Conservation (phyloP, 2,797 vertebrate genomes). For the Syngnathus acus region DNA sequence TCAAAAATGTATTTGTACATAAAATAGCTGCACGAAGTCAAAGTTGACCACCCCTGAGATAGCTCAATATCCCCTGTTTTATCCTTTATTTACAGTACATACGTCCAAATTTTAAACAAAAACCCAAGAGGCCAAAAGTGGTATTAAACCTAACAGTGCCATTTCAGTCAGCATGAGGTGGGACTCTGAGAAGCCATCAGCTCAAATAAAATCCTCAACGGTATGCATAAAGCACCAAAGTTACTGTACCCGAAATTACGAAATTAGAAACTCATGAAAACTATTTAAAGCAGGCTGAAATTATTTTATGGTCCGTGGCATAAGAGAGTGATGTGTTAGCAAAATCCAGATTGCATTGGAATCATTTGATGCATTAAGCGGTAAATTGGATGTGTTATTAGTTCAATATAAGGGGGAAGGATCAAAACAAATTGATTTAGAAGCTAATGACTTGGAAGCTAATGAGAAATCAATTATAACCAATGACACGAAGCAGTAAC, state of each 20-base stretch:
- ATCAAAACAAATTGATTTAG: constrained; percentile 24
- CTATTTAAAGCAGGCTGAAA: constrained; percentile 10
- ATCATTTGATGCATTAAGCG: constrained; percentile 34
- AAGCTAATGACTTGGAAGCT: constrained; percentile 40
- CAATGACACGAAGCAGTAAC: constrained; percentile 20
- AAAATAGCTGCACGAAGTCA: not conserved
- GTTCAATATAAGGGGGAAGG: constrained; percentile 27
- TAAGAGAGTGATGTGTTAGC: constrained; percentile 19
- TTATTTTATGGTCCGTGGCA: constrained; percentile 24
- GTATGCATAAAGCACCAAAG: not conserved
- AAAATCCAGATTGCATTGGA: constrained; percentile 32
- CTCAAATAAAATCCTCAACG: not conserved
- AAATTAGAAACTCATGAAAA: not conserved
- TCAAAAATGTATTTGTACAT: not conserved
- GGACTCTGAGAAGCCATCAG: not conserved
- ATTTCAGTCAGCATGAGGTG: not conserved
- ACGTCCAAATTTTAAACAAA: no score
- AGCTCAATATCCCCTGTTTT: not conserved
- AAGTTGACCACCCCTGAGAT: not conserved
- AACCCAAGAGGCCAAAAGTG: not conserved
- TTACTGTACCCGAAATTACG: constrained; percentile 8
- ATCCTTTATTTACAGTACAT: no score
- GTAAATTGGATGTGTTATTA: constrained; percentile 39
- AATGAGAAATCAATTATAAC: constrained; percentile 54
- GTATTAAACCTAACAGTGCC: not conserved